phyloP scores from a whole-genome alignment of 1,140 invertebrate genomes.

The Drosophila rhopaloa region DNA sequence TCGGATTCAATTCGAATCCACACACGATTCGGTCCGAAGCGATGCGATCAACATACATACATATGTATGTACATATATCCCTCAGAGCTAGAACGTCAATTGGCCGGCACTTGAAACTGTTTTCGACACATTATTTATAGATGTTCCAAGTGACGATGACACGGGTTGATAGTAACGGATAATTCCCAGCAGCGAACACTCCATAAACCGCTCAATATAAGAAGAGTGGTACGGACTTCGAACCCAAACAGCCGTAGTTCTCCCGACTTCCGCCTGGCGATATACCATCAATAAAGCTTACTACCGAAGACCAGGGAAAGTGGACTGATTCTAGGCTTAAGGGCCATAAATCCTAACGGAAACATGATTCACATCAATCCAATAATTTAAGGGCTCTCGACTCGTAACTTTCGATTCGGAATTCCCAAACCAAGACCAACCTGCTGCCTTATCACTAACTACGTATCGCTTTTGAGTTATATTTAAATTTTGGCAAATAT shows the following conservation, averaged over 20 bases:
- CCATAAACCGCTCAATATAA: background rate
- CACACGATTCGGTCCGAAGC: background rate
- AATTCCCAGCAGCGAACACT: conserved; percentile 22
- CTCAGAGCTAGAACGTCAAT: conserved; percentile 28
- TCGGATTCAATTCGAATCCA: conserved; percentile 1
- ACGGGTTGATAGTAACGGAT: conserved; percentile 37
- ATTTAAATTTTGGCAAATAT: conserved; percentile 20
- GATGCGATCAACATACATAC: background rate
- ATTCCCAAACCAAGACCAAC: background rate
- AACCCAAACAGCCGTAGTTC: conserved; percentile 22
- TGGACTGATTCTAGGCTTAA: background rate
- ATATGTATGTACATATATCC: background rate
- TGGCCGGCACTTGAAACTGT: conserved; percentile 38
- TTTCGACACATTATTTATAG: conserved; percentile 44
- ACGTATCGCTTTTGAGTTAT: background rate
- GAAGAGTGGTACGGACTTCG: conserved; percentile 17
- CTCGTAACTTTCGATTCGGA: background rate
- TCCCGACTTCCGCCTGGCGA: conserved; percentile 29
- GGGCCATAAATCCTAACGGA: conserved; percentile 13
- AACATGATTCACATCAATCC: conserved; percentile 21
- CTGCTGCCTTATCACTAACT: conserved; percentile 10
- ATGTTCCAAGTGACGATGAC: conserved; percentile 31
- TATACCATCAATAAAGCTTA: background rate
- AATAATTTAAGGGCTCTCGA: conserved; percentile 7
- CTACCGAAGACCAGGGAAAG: conserved; percentile 8